phyloP scores from a whole-genome alignment of 1,140 invertebrate genomes.

The Halyomorpha halys region DNA sequence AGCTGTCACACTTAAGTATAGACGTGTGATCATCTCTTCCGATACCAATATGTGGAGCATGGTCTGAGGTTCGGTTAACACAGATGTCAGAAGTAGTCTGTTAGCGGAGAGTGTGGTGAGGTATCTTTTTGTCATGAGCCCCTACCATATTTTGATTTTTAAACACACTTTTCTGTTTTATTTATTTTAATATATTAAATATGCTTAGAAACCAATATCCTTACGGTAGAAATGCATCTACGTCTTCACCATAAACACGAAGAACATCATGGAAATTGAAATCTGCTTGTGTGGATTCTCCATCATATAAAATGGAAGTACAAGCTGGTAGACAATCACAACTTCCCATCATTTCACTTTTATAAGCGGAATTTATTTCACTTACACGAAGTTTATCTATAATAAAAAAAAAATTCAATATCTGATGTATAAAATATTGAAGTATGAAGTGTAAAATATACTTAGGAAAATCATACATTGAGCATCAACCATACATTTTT shows the following conservation, averaged over 20 bases:
- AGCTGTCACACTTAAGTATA: too few species aligned
- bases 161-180: not conserved
- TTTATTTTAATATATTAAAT: not conserved
- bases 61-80: too few species aligned
- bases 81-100: too few species aligned
- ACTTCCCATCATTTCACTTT: not conserved
- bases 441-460: too few species aligned
- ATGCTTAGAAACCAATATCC: too few species aligned
- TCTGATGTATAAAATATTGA: too few species aligned
- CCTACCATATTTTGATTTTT: too few species aligned
- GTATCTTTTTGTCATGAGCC: too few species aligned
- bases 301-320: slow-evolving; percentile 52
- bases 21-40: too few species aligned
- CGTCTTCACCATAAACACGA: slow-evolving; percentile 36
- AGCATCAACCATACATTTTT: slow-evolving; percentile 36
- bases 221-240: slow-evolving; percentile 35
- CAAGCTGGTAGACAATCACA: slow-evolving; percentile 58
- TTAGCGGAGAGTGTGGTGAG: too few species aligned
- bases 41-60: too few species aligned
- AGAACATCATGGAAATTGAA: slow-evolving; percentile 45
- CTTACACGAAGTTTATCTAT: not conserved
- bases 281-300: slow-evolving; percentile 54
- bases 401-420: too few species aligned
- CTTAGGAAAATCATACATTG: slow-evolving; percentile 33
- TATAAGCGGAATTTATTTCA: not conserved